A percentile compares a stretch with the other conserved stretches of the same genome.
phyloP scores from a whole-genome alignment of 2,113 vertebrate species.

The Oncorhynchus masou region DNA sequence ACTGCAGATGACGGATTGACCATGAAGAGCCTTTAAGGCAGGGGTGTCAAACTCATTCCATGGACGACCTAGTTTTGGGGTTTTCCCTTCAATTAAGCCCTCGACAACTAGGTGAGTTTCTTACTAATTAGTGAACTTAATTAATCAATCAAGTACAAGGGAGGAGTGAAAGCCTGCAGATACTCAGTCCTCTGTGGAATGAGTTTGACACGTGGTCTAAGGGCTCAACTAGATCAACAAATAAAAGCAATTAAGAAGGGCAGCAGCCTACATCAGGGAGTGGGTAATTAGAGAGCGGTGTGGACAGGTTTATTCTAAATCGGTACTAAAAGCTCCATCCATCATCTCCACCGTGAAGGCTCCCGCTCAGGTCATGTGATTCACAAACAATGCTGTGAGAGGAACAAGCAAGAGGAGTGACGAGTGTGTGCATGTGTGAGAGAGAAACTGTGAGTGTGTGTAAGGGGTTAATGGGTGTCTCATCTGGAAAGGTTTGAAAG shows the following conservation, averaged over 20 bases:
- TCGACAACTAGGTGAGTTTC: too few relatives aligned
- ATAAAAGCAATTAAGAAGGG: slow-evolving; percentile 85
- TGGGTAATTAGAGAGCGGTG: slow-evolving; percentile 81
- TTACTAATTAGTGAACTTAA: too few relatives aligned
- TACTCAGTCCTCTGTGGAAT: too few relatives aligned
- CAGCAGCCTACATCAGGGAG: slow-evolving; percentile 79
- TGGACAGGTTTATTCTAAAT: slow-evolving; percentile 85
- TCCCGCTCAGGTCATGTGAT: slow-evolving; percentile 73
- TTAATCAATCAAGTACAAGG: too few relatives aligned
- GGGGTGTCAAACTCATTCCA: too few relatives aligned
- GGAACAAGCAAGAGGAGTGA: not conserved
- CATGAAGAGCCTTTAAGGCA: too few relatives aligned
- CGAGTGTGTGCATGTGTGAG: not conserved
- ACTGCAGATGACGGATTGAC: too few relatives aligned
- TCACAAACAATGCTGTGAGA: slow-evolving; percentile 9
- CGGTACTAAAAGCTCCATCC: slow-evolving; percentile 84
- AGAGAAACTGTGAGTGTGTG: not conserved
- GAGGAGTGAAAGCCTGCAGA: too few relatives aligned
- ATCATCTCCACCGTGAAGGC: slow-evolving; percentile 77
- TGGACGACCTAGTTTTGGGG: too few relatives aligned
- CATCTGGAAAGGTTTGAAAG: not conserved
- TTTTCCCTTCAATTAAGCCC: too few relatives aligned
- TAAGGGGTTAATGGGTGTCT: not conserved
- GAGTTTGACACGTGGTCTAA: not conserved
- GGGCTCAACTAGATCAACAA: slow-evolving; percentile 81